Evolutionary conservation across 2,113 vertebrate species (phyloP), one percentile per base, ranked within the genome.

Genomic region (Garra rufa): DNA sequence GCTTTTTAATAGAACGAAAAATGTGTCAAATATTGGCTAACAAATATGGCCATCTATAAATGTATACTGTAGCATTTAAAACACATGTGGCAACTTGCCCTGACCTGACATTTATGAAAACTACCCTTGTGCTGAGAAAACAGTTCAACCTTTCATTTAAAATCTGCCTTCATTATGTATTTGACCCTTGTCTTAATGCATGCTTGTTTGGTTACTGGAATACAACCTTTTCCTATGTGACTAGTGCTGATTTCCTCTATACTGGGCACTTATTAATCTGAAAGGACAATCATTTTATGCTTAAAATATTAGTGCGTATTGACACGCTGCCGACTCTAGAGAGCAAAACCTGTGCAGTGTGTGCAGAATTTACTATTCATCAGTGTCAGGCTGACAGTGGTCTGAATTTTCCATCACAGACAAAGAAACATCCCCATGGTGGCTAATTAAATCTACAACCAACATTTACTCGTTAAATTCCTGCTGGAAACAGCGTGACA

Each of bases 381-480:
- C 65, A 83, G 69, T 67, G 76, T 75, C 14, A 75, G 57, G 38
- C 55, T 80, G 78, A 87, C 48, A 59, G 44, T 65, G 59, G 55
- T 85, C 67, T 6, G 73, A 28, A 52, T 83, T 57, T 67, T 85
- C 70, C 55, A 61, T 26, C 38, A 61, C 48, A 84, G 71, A 74
- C 63, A 50, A 55, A 71, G 83, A 61, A 73, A 57, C 67, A 75
- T 88, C 84, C 87, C 87, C 83, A 74, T 48, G 83, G 83, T 85
- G 80, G 76, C 81, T 88, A 82, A 88, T 88, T 88, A 85, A 85
- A 85, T 78, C 82, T 74, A 79, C 76, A 77, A 76, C 73, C 57
- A 82, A 78, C 80, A 79, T 81, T 86, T 86, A 81, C 82, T 80
- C 80, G 6, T 77, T 63, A 85, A 75, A 65, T 67, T 85, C 74